These are phyloP conservation scores for Cantharis rustica DNA, from an alignment of 2,888 invertebrate genomes.

Conservation along the genomic window DNA sequence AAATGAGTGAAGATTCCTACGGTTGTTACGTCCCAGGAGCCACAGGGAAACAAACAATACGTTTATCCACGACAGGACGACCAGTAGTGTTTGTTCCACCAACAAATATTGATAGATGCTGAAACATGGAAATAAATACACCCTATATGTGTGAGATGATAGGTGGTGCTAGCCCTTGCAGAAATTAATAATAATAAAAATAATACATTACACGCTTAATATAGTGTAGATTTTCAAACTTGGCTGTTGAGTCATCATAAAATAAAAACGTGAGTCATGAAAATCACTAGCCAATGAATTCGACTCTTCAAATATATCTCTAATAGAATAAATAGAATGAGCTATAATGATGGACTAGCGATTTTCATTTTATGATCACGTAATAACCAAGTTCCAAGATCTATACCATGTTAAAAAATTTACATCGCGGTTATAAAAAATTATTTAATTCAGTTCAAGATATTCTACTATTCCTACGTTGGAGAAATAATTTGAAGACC, in stretches of 20 bases:
- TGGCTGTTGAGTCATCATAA: too few species aligned
- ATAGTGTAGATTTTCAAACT: too few species aligned
- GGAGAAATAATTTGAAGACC: not conserved
- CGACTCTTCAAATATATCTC: too few species aligned
- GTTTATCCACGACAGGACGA: conserved; percentile 39
- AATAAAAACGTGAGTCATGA: too few species aligned
- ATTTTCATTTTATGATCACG: too few species aligned
- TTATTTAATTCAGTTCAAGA: conserved; percentile 1
- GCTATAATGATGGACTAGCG: too few species aligned
- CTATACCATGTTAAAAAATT: not conserved
- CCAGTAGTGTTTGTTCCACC: conserved; percentile 42
- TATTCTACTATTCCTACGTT: not conserved
- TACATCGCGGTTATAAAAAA: not conserved
- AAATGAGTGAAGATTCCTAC: conserved; percentile 47
- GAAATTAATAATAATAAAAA: conserved; percentile 9
- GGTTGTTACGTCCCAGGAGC: conserved; percentile 42
- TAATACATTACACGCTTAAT: not conserved
- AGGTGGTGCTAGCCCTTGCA: conserved; percentile 38
- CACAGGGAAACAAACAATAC: conserved; percentile 36
- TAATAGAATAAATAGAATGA: too few species aligned
- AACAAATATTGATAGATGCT: conserved; percentile 41
- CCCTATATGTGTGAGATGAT: conserved; percentile 55
- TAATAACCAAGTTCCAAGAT: too few species aligned
- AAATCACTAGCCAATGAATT: too few species aligned
- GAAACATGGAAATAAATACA: conserved; percentile 55